Base-by-base conservation (phyloP, 2,888 invertebrate genomes). In the Microctonus brassicae region DNA sequence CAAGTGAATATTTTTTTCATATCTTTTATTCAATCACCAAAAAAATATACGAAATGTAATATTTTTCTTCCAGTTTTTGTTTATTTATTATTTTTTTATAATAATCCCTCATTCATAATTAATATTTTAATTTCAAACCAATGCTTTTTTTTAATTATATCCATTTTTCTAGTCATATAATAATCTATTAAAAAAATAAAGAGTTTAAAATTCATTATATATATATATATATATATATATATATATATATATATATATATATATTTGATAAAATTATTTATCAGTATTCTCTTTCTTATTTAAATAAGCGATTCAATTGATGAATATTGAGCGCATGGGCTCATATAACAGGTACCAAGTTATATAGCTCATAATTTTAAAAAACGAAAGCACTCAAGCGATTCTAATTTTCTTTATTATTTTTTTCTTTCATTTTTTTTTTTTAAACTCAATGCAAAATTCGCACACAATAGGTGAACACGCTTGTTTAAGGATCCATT, bases 281-380 rank as follows among this genome's bases (percentile, higher is more conserved):
- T 58, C 10, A 6, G 2, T 22, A 3, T 10, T 17, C 5, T 53
- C 53, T 17, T 3, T 33, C 17, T 17, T 17, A 10, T 29, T 20
- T 6, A 55, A 24, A 22, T 11, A 22, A 24, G 22, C 26, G 2
- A 55, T 13, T 6, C 1, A 29, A 29, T 29, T n/a, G 11, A 22
- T 6, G 22, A 26, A 34, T 58, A 29, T 29, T 58, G 7, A 26
- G n/a, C 17, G 22, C 33, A 47, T 2, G 17, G 57, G 57, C 29
- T 22, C n/a, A 7, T 36, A 62, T 17, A 36, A 53, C 68, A 68
- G 68, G 68, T 68, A 68, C 68, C 68, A 57, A 58, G 57, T 67
- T 58, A 47, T 11, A 39, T 58, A 42, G 55, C 24, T 53, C 57
- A 57, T 26, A 29, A n/a, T n/a, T n/a, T 29, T 29, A 17, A 22